phyloP scores from a whole-genome alignment of 1,140 invertebrate species.

The Meloidogyne chitwoodi region DNA sequence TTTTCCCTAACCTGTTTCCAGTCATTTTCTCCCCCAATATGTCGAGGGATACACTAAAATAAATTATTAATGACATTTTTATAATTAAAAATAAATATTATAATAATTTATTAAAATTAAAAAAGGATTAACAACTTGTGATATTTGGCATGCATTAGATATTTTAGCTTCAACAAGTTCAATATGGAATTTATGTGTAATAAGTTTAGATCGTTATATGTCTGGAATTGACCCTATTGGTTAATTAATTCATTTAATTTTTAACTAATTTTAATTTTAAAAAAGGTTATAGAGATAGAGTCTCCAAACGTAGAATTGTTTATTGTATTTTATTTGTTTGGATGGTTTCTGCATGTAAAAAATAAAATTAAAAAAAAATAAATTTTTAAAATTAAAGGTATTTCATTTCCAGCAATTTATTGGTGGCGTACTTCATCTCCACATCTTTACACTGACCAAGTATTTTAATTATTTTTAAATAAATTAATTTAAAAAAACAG shows the following conservation, averaged over 20 bases:
- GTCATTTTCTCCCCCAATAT: no score
- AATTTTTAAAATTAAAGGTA: constrained; percentile 36
- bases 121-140: constrained; percentile 56
- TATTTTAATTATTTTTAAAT: constrained; percentile 12
- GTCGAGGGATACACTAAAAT: no score
- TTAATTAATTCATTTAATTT: background rate
- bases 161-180: constrained; percentile 59
- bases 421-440: constrained; percentile 56
- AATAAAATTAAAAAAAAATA: constrained; percentile 13
- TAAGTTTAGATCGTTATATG: constrained; percentile 55
- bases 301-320: constrained; percentile 52
- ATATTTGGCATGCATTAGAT: constrained; percentile 58
- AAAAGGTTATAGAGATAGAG: constrained; percentile 50
- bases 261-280: background rate
- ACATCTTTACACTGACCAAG: constrained; percentile 51
- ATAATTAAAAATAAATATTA: no score
- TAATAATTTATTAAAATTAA: no score
- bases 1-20: no score
- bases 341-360: constrained; percentile 56
- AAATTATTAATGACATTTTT: no score
- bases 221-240: constrained; percentile 58
- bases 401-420: constrained; percentile 58
- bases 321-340: constrained; percentile 55
- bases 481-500: constrained; percentile 41
- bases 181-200: constrained; percentile 60